Percentiles rank a stretch among this genome's conserved stretches.
phyloP scores from a whole-genome alignment of 2,797 vertebrate species.

The Syndactyla subalaris region DNA sequence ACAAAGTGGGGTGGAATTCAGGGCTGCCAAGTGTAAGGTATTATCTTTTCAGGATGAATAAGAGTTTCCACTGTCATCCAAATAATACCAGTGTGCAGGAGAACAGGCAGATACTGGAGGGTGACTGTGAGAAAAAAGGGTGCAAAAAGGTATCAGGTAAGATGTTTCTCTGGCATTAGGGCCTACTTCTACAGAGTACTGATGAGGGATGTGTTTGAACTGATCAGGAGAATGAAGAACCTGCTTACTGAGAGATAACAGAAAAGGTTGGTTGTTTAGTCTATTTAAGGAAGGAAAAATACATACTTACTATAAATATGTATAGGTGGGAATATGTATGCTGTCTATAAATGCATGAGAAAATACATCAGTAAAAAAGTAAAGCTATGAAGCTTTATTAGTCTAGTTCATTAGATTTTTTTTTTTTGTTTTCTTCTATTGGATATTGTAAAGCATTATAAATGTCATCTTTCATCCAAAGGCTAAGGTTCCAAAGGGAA shows the following conservation, averaged over 20 bases:
- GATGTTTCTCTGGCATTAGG: background rate
- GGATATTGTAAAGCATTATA: background rate
- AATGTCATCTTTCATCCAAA: background rate
- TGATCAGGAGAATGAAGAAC: background rate
- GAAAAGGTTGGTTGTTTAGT: background rate
- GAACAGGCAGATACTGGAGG: background rate
- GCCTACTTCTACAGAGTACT: background rate
- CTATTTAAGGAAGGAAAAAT: background rate
- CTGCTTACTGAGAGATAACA: background rate
- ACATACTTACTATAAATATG: background rate
- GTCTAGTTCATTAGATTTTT: background rate
- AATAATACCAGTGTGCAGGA: background rate
- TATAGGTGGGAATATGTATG: background rate
- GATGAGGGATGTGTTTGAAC: background rate
- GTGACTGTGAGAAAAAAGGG: background rate
- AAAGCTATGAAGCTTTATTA: background rate
- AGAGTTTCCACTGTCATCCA: background rate
- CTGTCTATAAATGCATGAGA: background rate
- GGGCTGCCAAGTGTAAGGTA: background rate
- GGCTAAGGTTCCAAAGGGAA: background rate
- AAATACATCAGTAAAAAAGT: background rate
- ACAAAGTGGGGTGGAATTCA: background rate
- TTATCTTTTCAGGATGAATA: background rate
- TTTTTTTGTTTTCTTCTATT: background rate
- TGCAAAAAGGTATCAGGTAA: background rate